These are phyloP conservation scores for Pipistrellus nathusii DNA, from an alignment of 2,797 vertebrate genomes.

Conservation along the genomic window DNA sequence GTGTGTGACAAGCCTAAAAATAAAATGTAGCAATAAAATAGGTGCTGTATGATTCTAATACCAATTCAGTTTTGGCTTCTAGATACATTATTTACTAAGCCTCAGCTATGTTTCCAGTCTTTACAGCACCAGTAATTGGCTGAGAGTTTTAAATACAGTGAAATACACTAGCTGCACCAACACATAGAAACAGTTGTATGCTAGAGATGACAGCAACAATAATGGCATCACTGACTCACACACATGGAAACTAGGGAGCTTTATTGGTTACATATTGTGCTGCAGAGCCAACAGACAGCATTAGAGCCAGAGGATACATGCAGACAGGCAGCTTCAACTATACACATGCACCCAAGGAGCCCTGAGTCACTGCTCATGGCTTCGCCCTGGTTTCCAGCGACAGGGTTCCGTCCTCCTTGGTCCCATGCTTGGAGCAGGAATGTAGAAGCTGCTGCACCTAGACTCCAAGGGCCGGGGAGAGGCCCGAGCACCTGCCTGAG, in stretches of 20 bases:
- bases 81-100: not conserved
- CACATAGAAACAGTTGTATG: rapidly evolving
- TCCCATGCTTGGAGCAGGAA: conserved; percentile 74
- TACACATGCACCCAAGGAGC: conserved; percentile 86
- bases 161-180: not conserved
- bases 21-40: not conserved
- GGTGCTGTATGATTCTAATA: not conserved
- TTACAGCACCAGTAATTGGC: not conserved
- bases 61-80: not conserved
- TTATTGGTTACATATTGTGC: conserved; percentile 89
- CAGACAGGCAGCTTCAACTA: conserved; percentile 86
- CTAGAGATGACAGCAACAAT: not conserved
- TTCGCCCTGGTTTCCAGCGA: conserved; percentile 69
- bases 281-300: conserved; percentile 84
- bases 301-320: conserved; percentile 86
- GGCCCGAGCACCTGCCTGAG: conserved; percentile 67
- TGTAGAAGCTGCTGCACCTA: conserved; percentile 70
- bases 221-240: not conserved
- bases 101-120: not conserved
- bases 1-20: not conserved
- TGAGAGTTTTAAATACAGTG: not conserved
- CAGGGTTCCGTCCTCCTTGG: conserved; percentile 68
- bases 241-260: conserved; percentile 83
- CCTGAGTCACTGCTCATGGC: conserved; percentile 70
- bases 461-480: conserved; percentile 70